Base-by-base conservation (phyloP, 2,113 vertebrate genomes). In the Psephotus haematonotus region DNA sequence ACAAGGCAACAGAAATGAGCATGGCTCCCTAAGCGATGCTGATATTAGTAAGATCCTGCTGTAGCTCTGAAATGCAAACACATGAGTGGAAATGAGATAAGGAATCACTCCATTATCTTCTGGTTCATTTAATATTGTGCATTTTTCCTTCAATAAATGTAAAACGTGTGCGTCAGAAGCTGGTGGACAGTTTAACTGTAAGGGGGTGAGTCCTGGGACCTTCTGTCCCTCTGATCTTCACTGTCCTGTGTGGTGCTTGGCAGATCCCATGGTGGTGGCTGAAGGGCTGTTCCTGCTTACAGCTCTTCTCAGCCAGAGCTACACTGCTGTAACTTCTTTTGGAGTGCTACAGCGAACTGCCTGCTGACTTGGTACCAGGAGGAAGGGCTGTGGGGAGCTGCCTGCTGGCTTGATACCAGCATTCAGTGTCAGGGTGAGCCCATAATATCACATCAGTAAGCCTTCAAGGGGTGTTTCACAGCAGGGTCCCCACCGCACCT, bases 281-380 rank as follows among this genome's bases (percentile, higher is more conserved):
- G 1, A 41, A 65, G 23, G 29, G 31, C 55, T 57, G 33, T 25
- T 65, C 16, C 35, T 3, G 3, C 44, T 81, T 23, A 31, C 9
- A 37, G 33, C 3, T 2, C 25, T 81, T 37, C 39, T 55, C 28
- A 27, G 37, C 24, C 25, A 70, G 43, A 69, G 31, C 31, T 74
- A n/a, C 43, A 1, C 10, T 8, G 1, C 8, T 1, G 6, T 1
- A 41, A 50, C 24, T 28, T 88, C 9, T 9, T 14, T 5, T 64
- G 8, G 4, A 8, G 10, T 5, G 3, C 29, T 57, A 7, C 71
- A 11, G 43, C 41, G 18, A 63, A 25, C 4, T 5, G 1, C 6
- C 57, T n/a, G 47, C 59, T 82, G 69, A 3, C 62, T 82, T 13
- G 7, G 5, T 15, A 20, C 29, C 33, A 69, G 59, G 33, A 37